phyloP scores from a whole-genome alignment of 2,797 vertebrate genomes.

The Euphonia xanthogaster region DNA sequence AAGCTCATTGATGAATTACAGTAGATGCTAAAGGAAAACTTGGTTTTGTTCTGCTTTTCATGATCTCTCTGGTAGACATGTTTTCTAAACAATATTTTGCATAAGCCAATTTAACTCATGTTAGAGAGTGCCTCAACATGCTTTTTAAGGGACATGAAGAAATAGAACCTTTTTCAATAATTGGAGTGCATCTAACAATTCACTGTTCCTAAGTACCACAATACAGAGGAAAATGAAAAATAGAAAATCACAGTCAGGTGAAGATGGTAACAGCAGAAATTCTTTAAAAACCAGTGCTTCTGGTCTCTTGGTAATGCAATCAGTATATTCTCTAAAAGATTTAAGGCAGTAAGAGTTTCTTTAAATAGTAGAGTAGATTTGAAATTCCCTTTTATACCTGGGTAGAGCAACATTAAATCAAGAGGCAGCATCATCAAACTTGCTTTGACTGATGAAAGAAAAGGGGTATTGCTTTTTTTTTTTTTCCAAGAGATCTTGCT shows the following conservation, averaged over 20 bases:
- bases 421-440: neutral
- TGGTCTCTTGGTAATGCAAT: neutral
- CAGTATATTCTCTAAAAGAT: neutral
- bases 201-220: neutral
- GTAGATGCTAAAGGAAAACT: neutral
- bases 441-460: neutral
- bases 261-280: neutral
- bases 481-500: neutral
- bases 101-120: neutral
- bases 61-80: neutral
- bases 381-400: constrained; percentile 6
- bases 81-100: neutral
- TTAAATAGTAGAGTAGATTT: constrained; percentile 20
- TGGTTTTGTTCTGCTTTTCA: neutral
- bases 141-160: neutral
- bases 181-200: neutral
- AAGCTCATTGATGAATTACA: neutral
- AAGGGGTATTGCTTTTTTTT: neutral
- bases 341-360: neutral
- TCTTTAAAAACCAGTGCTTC: neutral
- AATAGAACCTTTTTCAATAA: neutral
- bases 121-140: neutral
- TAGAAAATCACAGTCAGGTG: neutral
- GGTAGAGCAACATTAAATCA: neutral
- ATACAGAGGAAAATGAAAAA: neutral